Evolutionary conservation across 2,797 vertebrate species (phyloP).

Genomic region (Chloroceryle inda): DNA sequence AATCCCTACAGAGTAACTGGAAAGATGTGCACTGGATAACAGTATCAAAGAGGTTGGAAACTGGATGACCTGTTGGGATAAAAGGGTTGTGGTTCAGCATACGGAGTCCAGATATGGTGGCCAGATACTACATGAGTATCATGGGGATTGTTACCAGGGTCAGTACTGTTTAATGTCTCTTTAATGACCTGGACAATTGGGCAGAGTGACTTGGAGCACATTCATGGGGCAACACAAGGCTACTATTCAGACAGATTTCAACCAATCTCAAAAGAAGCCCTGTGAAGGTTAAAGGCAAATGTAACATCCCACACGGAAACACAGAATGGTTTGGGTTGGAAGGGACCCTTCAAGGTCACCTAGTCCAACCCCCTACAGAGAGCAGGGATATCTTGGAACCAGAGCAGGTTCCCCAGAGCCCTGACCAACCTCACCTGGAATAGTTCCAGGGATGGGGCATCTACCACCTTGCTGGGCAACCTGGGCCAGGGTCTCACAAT

Average conservation of each 20-base stretch:
- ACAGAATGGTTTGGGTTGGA: too few relatives aligned
- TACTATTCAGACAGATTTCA: neutral
- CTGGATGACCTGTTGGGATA: neutral
- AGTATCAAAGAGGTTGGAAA: neutral
- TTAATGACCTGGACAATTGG: neutral
- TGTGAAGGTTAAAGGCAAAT: too few relatives aligned
- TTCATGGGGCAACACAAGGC: neutral
- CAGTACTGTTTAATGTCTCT: neutral
- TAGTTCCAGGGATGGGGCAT: too few relatives aligned
- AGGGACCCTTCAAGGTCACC: too few relatives aligned
- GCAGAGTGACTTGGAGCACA: neutral
- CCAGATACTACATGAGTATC: neutral
- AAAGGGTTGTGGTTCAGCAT: neutral
- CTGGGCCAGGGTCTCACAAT: too few relatives aligned
- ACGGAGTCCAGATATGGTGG: neutral
- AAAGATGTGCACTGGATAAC: neutral
- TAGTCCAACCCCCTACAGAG: too few relatives aligned
- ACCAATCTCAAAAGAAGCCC: neutral
- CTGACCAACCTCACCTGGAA: too few relatives aligned
- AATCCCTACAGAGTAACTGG: neutral
- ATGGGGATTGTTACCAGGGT: neutral
- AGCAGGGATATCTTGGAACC: too few relatives aligned
- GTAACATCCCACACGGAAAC: too few relatives aligned
- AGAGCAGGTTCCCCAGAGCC: too few relatives aligned
- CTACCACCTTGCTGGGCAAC: too few relatives aligned